A percentile compares a stretch with the other conserved stretches of the same genome.
Evolutionary conservation across 2,797 vertebrate genomes (phyloP).

Genomic region (Tragelaphus oryx): DNA sequence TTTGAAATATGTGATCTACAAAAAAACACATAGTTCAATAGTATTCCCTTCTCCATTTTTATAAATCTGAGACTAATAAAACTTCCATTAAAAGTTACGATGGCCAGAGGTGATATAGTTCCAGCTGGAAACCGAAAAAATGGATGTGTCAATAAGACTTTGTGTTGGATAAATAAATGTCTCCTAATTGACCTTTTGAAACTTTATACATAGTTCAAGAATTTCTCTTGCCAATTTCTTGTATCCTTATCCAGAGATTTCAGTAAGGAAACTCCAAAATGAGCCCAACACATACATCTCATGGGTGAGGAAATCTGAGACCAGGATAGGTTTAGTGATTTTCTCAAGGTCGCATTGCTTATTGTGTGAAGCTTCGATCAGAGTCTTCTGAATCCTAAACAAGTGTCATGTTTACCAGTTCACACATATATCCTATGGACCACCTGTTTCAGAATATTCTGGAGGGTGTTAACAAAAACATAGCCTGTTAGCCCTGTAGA

Average conservation of each 20-base stretch:
- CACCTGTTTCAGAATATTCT: not conserved
- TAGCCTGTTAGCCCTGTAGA: not conserved
- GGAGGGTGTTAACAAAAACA: not conserved
- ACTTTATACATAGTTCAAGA: not conserved
- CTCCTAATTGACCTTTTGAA: not conserved
- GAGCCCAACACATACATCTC: not conserved
- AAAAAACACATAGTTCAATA: not conserved
- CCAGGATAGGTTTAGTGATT: not conserved
- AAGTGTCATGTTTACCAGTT: not conserved
- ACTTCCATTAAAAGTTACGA: not conserved
- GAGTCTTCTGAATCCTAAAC: not conserved
- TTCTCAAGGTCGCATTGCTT: not conserved
- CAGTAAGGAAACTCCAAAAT: not conserved
- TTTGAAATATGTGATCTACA: not conserved
- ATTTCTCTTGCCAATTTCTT: not conserved
- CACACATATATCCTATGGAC: not conserved
- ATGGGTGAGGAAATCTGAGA: not conserved
- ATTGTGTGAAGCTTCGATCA: not conserved
- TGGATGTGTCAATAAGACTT: not conserved
- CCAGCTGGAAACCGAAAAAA: not conserved
- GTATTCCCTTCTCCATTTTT: not conserved
- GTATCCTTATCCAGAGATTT: not conserved
- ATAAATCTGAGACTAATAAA: slow-evolving; percentile 6
- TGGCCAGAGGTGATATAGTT: not conserved
- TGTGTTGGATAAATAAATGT: not conserved